Base-by-base conservation (phyloP, 2,888 invertebrate genomes). In the Encarsia formosa region DNA sequence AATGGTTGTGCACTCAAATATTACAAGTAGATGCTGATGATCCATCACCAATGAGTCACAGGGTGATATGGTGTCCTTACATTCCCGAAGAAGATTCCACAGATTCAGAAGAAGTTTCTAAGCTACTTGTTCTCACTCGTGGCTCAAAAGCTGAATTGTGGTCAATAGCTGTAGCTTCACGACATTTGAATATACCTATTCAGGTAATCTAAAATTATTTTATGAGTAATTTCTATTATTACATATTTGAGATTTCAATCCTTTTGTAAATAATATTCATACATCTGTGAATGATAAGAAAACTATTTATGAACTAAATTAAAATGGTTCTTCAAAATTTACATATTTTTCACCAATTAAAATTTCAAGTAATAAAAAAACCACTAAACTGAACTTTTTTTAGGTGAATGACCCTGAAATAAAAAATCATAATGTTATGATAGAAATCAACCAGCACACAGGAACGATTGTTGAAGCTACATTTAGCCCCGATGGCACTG, bases 61-160 rank as follows among this genome's bases (percentile, higher is more conserved):
- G 91, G 60, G 85, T 95, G 37, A 88, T 93, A 64, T 96, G 96
- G 96, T 96, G 96, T 69, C 93, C 94, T 0, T 95, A 86, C 77
- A 85, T 93, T 54, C 90, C 91, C 0, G 81, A 81, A 51, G 82
- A 84, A 31, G 75, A 75, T 52, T 71, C 75, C 39, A 56, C 70
- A 4, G 71, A 77, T 54, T 74, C 78, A 3, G 85, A 85, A 37
- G 86, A 87, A 63, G 84, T 85, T 18, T 86, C 87, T 20, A 85
- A 87, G 65, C 78, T 91, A 63, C 79, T 95, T 65, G 88, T 91
- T 51, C 82, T 91, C 64, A 85, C 91, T 3, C 86, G 91, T 67
- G 87, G 84, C 35, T 82, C 81, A 58, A 83, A 81, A 71, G 86
- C 80, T 78, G 73, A 73, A 52, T 59, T 65, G 59, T 75, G 63